These are phyloP conservation scores for Tapera naevia DNA, from an alignment of 2,797 vertebrate species.

Conservation along the genomic window DNA sequence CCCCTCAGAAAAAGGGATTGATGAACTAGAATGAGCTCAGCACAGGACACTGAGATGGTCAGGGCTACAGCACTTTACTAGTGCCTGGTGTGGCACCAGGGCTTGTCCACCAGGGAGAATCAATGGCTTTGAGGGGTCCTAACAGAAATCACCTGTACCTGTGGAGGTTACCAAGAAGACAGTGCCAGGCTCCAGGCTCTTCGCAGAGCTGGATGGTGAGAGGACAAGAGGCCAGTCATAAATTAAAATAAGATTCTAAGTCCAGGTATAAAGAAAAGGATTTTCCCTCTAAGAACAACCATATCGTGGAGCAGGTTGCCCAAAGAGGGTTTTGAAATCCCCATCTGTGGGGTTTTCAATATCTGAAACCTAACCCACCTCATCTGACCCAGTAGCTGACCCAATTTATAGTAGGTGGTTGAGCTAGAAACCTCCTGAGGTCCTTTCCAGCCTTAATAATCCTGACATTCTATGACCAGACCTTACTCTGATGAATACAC, in stretches of 20 bases:
- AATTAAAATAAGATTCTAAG: background rate
- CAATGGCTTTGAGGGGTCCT: background rate
- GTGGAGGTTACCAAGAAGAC: background rate
- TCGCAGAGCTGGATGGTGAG: background rate
- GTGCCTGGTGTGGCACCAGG: background rate
- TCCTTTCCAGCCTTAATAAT: background rate
- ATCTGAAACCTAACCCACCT: background rate
- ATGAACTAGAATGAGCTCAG: background rate
- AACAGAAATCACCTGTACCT: accelerated
- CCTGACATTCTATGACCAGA: background rate
- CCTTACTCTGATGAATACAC: background rate
- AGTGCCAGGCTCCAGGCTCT: background rate
- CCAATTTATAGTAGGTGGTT: background rate
- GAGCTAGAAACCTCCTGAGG: background rate
- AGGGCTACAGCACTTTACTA: background rate
- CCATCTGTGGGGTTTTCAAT: background rate
- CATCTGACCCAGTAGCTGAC: background rate
- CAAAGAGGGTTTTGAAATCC: accelerated
- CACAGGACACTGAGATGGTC: background rate
- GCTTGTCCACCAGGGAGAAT: background rate
- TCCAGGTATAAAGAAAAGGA: background rate
- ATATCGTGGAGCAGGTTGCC: background rate
- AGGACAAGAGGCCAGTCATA: background rate
- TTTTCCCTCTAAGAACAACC: background rate
- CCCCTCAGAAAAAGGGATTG: background rate